Conservation (phyloP, 2,888 invertebrate species). For the Holacanthella duospinosa region DNA sequence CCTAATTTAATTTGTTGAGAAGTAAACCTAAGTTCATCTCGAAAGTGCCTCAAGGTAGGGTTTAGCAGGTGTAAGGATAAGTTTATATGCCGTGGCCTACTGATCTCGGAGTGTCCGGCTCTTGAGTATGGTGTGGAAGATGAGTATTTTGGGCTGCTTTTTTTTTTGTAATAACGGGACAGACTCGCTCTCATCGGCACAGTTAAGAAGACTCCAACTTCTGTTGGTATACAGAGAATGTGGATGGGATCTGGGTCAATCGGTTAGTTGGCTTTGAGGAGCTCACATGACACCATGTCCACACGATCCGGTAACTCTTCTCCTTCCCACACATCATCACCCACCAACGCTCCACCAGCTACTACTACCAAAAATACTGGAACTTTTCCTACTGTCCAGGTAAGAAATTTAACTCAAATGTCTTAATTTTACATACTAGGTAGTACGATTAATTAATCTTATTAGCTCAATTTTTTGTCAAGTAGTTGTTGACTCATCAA, state of each 20-base stretch:
- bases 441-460: no score
- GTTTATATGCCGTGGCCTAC: constrained; percentile 31
- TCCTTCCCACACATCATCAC: constrained; percentile 18
- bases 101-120: constrained; percentile 21
- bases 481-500: no score
- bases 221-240: constrained; percentile 3
- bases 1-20: constrained; percentile 1
- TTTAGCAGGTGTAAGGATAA: no score
- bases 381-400: constrained; percentile 33
- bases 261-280: constrained; percentile 38
- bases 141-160: neutral
- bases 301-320: constrained; percentile 35
- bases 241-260: constrained; percentile 32
- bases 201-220: neutral
- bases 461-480: no score
- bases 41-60: no score
- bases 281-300: constrained; percentile 37
- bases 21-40: neutral
- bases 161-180: constrained; percentile 33
- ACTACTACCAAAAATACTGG: constrained; percentile 20
- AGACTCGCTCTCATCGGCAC: constrained; percentile 31
- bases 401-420: no score
- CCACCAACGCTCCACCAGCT: constrained; percentile 21
- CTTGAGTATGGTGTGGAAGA: neutral
- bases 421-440: neutral